Evolutionary conservation across 2,113 vertebrate genomes (phyloP).

Genomic region (Tinamus guttatus): DNA sequence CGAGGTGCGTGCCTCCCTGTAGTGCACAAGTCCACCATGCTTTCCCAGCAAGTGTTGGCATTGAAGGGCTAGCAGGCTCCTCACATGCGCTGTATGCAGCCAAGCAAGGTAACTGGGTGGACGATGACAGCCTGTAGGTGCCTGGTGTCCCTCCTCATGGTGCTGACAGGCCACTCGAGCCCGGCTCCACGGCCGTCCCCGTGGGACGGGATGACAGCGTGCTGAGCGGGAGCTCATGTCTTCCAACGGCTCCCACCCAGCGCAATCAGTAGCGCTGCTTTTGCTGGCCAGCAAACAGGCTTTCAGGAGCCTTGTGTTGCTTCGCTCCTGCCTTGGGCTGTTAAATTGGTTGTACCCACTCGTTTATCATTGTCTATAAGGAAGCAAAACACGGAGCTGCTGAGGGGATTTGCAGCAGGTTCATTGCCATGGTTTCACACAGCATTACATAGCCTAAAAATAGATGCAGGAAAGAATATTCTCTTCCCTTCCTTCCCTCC

Average conservation of each 20-base stretch:
- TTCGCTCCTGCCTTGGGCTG: background rate
- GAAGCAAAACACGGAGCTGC: background rate
- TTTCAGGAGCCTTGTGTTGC: background rate
- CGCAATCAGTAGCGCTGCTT: background rate
- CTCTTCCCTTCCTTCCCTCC: slow-evolving; percentile 30
- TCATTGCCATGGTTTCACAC: slow-evolving; percentile 71
- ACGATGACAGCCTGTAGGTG: background rate
- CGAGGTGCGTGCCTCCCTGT: background rate
- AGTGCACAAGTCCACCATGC: fast-evolving
- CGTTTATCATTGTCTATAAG: slow-evolving; percentile 37
- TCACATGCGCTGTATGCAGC: background rate
- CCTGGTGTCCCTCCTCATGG: background rate
- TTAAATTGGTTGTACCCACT: background rate
- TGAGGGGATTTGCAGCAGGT: slow-evolving; percentile 35
- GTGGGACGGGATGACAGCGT: no score
- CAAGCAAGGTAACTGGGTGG: background rate
- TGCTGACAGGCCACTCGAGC: background rate
- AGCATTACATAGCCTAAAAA: slow-evolving; percentile 50
- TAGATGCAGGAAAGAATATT: slow-evolving; percentile 67
- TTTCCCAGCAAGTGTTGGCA: background rate
- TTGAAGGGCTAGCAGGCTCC: background rate
- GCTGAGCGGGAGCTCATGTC: no score
- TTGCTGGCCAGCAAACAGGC: background rate
- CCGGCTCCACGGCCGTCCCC: no score
- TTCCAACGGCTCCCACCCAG: background rate